Evolutionary conservation across 2,888 invertebrate species (phyloP).

Genomic region (Chironomus tentans): DNA sequence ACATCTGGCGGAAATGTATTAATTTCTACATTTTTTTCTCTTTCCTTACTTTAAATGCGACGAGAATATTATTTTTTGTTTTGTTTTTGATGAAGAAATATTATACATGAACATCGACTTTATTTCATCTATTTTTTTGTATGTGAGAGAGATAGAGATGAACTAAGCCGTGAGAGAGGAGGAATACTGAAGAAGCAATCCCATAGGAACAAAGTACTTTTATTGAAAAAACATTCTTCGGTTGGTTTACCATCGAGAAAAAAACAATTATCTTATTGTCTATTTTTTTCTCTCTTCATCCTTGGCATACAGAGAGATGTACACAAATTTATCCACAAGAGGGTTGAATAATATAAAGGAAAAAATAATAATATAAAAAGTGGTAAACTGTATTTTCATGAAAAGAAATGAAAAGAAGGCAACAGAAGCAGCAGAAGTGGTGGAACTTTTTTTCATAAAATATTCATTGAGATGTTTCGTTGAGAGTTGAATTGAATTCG

Average conservation of each 20-base stretch:
- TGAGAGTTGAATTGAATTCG: background rate
- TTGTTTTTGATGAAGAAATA: background rate
- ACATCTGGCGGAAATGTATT: constrained; percentile 32
- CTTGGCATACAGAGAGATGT: background rate
- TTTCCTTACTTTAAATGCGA: constrained; percentile 5
- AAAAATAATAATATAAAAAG: background rate
- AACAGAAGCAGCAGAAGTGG: background rate
- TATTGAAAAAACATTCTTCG: constrained; percentile 27
- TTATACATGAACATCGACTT: background rate
- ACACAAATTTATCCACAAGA: constrained; percentile 10
- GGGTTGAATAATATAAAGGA: constrained; percentile 13
- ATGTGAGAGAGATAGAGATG: background rate
- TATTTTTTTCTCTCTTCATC: background rate
- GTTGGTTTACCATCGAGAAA: constrained; percentile 25
- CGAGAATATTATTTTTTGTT: background rate
- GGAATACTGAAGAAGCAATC: background rate
- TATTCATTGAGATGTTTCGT: constrained; percentile 22
- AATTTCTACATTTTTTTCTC: constrained; percentile 16
- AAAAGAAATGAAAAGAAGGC: background rate
- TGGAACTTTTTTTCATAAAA: constrained; percentile 19
- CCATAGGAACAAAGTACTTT: constrained; percentile 1
- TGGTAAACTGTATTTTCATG: background rate
- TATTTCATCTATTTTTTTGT: background rate
- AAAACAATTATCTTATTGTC: constrained; percentile 27
- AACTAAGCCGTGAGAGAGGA: background rate